Evolutionary conservation across 37 sponge, comb jelly and placozoan species (phyloP).

Genomic region (Halichondria panicea): DNA sequence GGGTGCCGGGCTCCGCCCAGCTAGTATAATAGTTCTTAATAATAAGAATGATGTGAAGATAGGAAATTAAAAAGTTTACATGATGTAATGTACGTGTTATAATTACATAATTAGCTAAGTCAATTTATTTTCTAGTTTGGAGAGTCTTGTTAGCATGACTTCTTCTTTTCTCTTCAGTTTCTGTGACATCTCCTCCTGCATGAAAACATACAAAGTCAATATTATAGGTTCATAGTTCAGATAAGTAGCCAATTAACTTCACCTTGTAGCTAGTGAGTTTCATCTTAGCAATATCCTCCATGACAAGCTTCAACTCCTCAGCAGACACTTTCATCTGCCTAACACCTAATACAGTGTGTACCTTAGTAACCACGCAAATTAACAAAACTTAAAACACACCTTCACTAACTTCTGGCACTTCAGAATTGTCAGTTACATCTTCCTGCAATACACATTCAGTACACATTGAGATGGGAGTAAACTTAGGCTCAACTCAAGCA

Average conservation of each 20-base stretch:
- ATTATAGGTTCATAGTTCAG: no score
- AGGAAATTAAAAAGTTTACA: neutral
- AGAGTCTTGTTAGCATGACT: constrained; percentile 12
- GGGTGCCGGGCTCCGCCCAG: no score
- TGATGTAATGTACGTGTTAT: neutral
- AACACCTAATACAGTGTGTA: no score
- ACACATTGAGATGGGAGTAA: neutral
- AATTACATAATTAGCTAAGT: neutral
- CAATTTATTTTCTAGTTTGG: constrained; percentile 35
- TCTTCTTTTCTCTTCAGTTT: constrained; percentile 40
- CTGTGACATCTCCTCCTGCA: constrained; percentile 13
- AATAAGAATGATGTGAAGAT: no score
- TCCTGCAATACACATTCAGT: neutral
- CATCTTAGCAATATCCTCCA: constrained; percentile 8
- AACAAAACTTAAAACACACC: no score
- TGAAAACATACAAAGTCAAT: neutral
- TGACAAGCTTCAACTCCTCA: constrained; percentile 47
- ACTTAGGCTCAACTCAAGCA: neutral
- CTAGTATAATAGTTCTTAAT: no score
- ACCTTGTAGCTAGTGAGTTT: constrained; percentile 37
- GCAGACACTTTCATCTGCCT: constrained; percentile 14
- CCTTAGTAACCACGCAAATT: no score
- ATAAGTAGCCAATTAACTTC: no score
- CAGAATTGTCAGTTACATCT: no score
- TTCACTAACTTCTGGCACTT: no score